Percentiles rank a stretch among this genome's conserved stretches.
phyloP scores from a whole-genome alignment of 2,888 invertebrate species.

The Cheilosia impressa region DNA sequence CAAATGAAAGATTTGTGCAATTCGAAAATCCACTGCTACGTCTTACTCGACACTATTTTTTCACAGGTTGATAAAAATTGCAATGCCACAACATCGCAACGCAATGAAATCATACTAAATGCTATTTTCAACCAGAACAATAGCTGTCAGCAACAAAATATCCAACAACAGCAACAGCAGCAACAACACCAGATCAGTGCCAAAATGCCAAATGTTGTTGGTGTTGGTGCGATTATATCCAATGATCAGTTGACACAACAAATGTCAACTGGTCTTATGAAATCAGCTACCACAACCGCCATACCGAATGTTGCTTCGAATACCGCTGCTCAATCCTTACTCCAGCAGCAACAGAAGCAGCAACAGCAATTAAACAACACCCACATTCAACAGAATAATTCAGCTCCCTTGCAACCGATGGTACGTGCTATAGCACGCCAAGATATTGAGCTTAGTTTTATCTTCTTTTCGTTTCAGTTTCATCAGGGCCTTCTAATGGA shows the following conservation, averaged over 20 bases:
- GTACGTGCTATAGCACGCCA: slow-evolving; percentile 74
- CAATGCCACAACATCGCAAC: slow-evolving; percentile 86
- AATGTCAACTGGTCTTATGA: slow-evolving; percentile 73
- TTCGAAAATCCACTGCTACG: neutral
- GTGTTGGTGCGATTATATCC: slow-evolving; percentile 75
- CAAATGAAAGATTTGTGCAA: slow-evolving; percentile 3
- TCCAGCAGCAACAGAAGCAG: slow-evolving; percentile 73
- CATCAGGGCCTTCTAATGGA: slow-evolving; percentile 75
- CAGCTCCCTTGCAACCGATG: slow-evolving; percentile 78
- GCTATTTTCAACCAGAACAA: slow-evolving; percentile 80
- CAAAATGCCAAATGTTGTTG: slow-evolving; percentile 54
- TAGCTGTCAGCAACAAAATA: slow-evolving; percentile 79
- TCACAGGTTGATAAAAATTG: slow-evolving; percentile 87
- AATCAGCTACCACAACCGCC: slow-evolving; percentile 76
- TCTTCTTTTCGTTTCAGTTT: slow-evolving; percentile 64
- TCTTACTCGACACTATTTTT: slow-evolving; percentile 21
- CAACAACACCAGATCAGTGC: slow-evolving; percentile 55
- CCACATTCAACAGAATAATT: slow-evolving; percentile 78
- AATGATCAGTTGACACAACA: slow-evolving; percentile 60
- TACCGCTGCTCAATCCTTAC: slow-evolving; percentile 48
- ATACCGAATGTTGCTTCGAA: slow-evolving; percentile 60
- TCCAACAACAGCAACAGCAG: slow-evolving; percentile 67
- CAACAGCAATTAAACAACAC: slow-evolving; percentile 62
- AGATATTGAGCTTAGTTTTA: slow-evolving; percentile 55
- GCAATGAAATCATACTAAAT: slow-evolving; percentile 79